Evolutionary conservation across 2,113 vertebrate genomes (phyloP).

Genomic region (Chinchilla lanigera): DNA sequence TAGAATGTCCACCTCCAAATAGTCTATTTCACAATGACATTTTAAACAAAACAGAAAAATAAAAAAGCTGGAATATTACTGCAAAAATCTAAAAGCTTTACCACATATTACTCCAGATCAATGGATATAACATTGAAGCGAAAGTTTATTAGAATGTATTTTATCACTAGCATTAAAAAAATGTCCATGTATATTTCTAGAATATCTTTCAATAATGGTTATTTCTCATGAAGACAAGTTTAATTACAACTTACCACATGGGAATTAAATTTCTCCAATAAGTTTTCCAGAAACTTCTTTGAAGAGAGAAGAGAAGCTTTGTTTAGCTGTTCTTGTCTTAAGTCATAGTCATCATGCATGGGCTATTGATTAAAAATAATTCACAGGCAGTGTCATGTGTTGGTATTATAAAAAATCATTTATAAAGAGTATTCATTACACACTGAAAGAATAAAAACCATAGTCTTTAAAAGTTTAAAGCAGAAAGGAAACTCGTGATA

Average conservation of each 20-base stretch:
- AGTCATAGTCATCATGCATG: constrained; percentile 99
- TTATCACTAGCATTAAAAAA: not conserved
- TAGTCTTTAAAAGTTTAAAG: not conserved
- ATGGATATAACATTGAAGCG: too few species aligned
- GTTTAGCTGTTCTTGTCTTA: constrained; percentile 98
- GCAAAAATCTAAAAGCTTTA: constrained; percentile 25
- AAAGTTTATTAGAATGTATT: not conserved
- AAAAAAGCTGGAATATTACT: constrained; percentile 2
- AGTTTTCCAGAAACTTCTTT: constrained; percentile 99
- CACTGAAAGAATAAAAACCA: constrained; percentile 38
- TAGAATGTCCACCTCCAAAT: not conserved
- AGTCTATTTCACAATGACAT: constrained; percentile 27
- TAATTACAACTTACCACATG: constrained; percentile 92
- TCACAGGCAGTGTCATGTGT: constrained; percentile 47
- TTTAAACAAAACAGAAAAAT: not conserved
- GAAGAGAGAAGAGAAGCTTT: constrained; percentile 99
- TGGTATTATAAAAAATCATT: not conserved
- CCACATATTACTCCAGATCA: not conserved
- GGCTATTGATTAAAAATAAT: constrained; percentile 87
- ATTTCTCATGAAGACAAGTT: constrained; percentile 36
- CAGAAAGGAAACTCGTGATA: constrained; percentile 10
- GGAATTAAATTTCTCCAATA: constrained; percentile 98
- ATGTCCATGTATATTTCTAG: not conserved
- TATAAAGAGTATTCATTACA: constrained; percentile 5
- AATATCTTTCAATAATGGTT: constrained; percentile 1